Conservation (phyloP, 2,113 vertebrate species). For the Tyto alba region DNA sequence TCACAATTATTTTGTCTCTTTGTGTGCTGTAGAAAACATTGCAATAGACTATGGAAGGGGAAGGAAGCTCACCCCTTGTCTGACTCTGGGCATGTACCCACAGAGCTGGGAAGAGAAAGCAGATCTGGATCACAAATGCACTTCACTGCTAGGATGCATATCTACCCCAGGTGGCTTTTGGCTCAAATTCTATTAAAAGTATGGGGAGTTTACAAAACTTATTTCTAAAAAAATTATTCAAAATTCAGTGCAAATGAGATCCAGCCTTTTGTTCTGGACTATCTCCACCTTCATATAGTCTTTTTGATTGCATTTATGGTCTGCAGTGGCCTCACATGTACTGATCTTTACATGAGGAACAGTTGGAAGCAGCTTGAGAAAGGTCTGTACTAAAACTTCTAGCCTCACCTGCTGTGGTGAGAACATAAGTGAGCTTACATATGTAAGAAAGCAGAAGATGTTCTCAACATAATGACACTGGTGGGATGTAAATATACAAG, state of each 20-base stretch:
- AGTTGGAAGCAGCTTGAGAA: too few species aligned
- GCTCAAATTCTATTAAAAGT: not conserved
- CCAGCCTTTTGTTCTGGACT: not conserved
- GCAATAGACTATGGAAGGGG: not conserved
- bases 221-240: not conserved
- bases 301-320: not conserved
- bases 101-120: not conserved
- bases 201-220: not conserved
- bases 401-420: not conserved
- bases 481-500: not conserved
- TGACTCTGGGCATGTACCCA: not conserved
- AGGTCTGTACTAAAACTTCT: not conserved
- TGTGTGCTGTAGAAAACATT: not conserved
- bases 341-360: constrained; percentile 18
- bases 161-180: not conserved
- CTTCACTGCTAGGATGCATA: not conserved
- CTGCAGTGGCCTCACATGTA: not conserved
- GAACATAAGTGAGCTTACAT: not conserved
- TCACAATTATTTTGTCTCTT: not conserved
- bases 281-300: not conserved
- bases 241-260: not conserved
- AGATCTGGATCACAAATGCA: not conserved
- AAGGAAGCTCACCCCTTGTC: not conserved
- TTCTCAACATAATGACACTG: not conserved
- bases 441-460: not conserved